Conservation (phyloP, 2,888 invertebrate species). For the Drosophila paracracens region DNA sequence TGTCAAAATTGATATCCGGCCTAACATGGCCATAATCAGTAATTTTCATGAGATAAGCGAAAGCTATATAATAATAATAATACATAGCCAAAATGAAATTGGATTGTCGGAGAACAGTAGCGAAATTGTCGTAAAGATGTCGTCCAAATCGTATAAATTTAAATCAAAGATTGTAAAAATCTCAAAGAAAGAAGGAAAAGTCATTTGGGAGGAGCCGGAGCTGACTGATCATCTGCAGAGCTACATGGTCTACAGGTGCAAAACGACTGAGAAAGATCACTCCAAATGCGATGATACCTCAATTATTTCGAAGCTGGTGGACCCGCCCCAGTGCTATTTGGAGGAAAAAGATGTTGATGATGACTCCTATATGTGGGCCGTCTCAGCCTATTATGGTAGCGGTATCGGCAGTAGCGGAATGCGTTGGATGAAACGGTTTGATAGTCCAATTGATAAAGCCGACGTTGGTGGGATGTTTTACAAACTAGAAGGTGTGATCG, state of each 20-base stretch:
- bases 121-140: constrained; percentile 8
- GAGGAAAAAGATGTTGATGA: accelerated
- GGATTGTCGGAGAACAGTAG: constrained; percentile 39
- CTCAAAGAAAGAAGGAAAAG: accelerated
- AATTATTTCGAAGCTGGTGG: background rate
- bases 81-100: constrained; percentile 40
- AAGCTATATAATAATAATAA: constrained; percentile 1
- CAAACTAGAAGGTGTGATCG: background rate
- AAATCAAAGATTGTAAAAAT: background rate
- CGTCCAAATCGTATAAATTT: background rate
- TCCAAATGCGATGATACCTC: constrained; percentile 8
- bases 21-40: constrained; percentile 23
- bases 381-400: constrained; percentile 36
- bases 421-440: constrained; percentile 15
- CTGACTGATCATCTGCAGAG: background rate
- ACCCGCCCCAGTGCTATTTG: background rate
- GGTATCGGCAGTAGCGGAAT: constrained; percentile 31
- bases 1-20: background rate
- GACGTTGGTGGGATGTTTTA: accelerated
- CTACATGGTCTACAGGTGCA: constrained; percentile 49
- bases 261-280: background rate
- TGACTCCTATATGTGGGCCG: constrained; percentile 20
- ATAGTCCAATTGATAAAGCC: background rate
- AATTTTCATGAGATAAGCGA: background rate
- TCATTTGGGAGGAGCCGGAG: constrained; percentile 30